These are phyloP conservation scores for Cheilinus undulatus DNA, from an alignment of 2,113 vertebrate species.

Conservation along the genomic window DNA sequence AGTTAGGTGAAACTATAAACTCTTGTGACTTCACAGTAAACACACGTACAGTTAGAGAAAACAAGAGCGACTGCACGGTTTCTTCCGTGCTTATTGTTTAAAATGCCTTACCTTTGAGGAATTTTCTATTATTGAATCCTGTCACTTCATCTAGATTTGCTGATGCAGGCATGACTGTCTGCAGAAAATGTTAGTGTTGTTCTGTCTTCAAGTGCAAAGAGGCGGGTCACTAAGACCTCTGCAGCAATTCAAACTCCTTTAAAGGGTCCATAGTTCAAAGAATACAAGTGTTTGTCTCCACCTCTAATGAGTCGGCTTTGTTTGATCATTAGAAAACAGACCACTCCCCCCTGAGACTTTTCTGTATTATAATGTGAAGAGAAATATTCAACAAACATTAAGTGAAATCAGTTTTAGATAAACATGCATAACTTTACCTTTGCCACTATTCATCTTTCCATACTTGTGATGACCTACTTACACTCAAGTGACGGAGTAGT, in stretches of 20 bases:
- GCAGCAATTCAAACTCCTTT: conserved; percentile 23
- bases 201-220: conserved; percentile 11
- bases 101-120: conserved; percentile 13
- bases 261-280: conserved; percentile 51
- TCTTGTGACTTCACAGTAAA: neutral
- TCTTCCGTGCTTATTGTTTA: neutral
- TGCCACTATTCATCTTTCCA: neutral
- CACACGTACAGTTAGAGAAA: neutral
- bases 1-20: neutral
- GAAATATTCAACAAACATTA: neutral
- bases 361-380: neutral
- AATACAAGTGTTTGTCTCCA: conserved; percentile 6
- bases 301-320: neutral
- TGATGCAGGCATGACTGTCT: neutral
- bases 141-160: neutral
- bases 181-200: neutral
- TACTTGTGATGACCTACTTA: neutral
- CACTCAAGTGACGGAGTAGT: neutral
- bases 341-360: neutral
- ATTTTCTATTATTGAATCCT: neutral
- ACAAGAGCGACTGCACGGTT: neutral
- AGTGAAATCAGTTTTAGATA: too few species aligned
- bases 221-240: neutral
- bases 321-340: conserved; percentile 37
- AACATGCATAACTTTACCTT: neutral